Percentiles rank a stretch among this genome's conserved stretches.
Conservation (phyloP, 2,113 vertebrate species). For the Piaya cayana region DNA sequence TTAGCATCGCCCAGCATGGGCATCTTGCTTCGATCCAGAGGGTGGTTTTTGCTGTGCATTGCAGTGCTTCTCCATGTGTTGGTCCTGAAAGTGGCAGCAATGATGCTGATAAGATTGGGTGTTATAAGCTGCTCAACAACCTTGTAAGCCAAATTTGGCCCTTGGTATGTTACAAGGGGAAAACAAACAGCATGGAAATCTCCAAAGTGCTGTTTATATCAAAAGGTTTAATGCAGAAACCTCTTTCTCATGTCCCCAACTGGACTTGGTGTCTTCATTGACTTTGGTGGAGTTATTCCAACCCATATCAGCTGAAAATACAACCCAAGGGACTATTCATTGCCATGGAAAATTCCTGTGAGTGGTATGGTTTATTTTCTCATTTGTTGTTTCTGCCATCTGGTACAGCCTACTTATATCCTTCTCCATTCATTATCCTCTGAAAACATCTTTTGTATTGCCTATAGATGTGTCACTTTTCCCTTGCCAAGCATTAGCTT, state of each 20-base stretch:
- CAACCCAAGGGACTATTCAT: not conserved
- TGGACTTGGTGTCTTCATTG: not conserved
- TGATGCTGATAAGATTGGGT: not conserved
- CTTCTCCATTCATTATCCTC: not conserved
- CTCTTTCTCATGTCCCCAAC: not conserved
- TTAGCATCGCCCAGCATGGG: not conserved
- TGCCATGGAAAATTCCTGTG: not conserved
- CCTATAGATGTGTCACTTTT: not conserved
- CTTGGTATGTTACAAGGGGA: not conserved
- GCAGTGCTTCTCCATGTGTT: not conserved
- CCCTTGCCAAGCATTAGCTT: constrained; percentile 37
- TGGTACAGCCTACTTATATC: not conserved
- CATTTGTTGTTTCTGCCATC: not conserved
- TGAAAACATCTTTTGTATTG: constrained; percentile 1
- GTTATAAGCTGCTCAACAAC: not conserved
- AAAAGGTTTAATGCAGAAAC: not conserved
- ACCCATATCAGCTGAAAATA: not conserved
- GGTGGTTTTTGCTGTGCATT: not conserved
- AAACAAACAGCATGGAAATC: not conserved
- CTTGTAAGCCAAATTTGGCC: not conserved
- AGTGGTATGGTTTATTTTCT: not conserved
- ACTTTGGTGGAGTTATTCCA: not conserved
- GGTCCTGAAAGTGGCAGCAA: not conserved
- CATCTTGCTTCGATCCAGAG: not conserved
- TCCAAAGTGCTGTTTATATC: not conserved